A percentile compares a stretch with the other conserved stretches of the same genome.
Evolutionary conservation across 2,113 vertebrate genomes (phyloP).

Genomic region (Caloenas nicobarica): DNA sequence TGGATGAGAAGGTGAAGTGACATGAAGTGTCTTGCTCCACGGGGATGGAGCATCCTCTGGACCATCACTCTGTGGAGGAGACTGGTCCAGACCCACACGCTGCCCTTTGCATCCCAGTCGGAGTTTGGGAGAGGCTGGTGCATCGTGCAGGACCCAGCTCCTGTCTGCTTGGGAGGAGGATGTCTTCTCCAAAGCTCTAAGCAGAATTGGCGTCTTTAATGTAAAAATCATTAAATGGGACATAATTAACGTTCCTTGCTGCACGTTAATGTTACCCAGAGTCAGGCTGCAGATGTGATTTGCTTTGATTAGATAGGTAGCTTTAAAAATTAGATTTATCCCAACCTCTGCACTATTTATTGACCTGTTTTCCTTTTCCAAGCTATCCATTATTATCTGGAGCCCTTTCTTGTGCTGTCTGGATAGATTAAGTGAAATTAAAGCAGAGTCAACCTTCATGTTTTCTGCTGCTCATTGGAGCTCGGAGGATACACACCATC

Average conservation of each 20-base stretch:
- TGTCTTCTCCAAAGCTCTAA: conserved; percentile 21
- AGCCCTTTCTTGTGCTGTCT: conserved; percentile 21
- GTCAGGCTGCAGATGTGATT: conserved; percentile 34
- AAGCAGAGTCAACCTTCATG: background rate
- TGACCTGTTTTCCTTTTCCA: background rate
- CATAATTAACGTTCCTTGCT: conserved; percentile 42
- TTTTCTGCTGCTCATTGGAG: background rate
- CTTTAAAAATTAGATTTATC: conserved; percentile 61
- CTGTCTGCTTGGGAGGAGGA: background rate
- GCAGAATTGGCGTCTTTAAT: conserved; percentile 41
- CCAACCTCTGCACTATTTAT: background rate
- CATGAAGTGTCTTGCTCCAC: background rate
- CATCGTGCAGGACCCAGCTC: accelerated
- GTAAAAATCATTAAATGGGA: conserved; percentile 1
- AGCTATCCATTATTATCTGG: background rate
- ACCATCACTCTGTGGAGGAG: accelerated
- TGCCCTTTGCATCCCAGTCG: background rate
- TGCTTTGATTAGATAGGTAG: conserved; percentile 42
- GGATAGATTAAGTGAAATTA: conserved; percentile 24
- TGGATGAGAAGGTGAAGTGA: background rate
- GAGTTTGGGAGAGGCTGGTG: background rate
- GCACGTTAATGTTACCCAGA: conserved; percentile 52
- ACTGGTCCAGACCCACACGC: background rate
- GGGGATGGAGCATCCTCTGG: background rate
- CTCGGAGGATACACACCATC: background rate